Percentiles rank a stretch among this genome's conserved stretches.
Conservation (phyloP, 2,113 vertebrate species). For the Mormoops blainvillei region DNA sequence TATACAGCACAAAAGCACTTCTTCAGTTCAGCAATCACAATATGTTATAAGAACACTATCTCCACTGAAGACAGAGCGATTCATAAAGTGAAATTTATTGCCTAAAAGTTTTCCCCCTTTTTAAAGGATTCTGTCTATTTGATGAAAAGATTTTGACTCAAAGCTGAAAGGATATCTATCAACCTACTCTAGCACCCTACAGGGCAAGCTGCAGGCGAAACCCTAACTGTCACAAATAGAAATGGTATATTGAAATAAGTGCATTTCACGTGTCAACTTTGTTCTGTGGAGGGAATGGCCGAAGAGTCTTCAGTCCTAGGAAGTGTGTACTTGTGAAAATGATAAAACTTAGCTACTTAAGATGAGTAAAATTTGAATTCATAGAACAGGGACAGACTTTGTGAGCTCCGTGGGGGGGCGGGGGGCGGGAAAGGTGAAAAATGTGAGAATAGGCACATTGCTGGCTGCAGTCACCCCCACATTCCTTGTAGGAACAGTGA, state of each 20-base stretch:
- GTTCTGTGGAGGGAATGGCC: background rate
- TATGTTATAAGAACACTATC: background rate
- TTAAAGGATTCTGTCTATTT: background rate
- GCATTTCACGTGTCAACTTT: background rate
- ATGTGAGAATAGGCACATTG: background rate
- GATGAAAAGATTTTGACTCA: constrained; percentile 2
- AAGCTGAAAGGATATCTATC: background rate
- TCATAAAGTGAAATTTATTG: constrained; percentile 16
- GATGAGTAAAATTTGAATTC: background rate
- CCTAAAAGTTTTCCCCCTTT: background rate
- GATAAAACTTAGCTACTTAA: constrained; percentile 25
- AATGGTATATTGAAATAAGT: background rate
- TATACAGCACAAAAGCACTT: background rate
- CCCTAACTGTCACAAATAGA: background rate
- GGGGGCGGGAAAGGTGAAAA: background rate
- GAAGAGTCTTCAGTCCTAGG: background rate
- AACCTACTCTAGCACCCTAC: background rate
- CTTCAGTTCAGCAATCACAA: background rate
- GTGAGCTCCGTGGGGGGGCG: background rate
- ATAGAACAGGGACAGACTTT: background rate
- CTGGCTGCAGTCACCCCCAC: background rate
- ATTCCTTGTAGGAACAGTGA: background rate
- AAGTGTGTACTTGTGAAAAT: background rate
- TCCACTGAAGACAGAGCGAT: background rate
- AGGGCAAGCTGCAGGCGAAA: constrained; percentile 21